Base-by-base conservation (phyloP, 2,888 invertebrate genomes). In the Amphipoea oculea region DNA sequence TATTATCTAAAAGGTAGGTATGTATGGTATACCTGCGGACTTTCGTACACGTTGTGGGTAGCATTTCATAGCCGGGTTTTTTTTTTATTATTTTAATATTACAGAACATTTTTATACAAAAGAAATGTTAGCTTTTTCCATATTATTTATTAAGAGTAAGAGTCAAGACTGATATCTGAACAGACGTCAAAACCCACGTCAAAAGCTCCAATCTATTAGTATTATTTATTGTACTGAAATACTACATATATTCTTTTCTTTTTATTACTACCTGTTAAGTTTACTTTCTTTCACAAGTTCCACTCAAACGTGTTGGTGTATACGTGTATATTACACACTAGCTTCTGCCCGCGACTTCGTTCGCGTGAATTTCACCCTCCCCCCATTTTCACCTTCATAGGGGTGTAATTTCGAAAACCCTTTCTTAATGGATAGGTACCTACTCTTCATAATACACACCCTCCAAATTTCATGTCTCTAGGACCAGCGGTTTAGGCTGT, bases 1-100 rank as follows among this genome's bases (percentile, higher is more conserved):
- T 82, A 87, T 79, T 86, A 87, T 69, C 54, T 62, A 66, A 73
- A 67, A 67, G 17, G 36, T 63, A 17, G 12, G n/a, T 63, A 29
- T 14, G 17, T 14, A 54, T 51, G 29, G 29, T 29, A 54, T 68
- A 57, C 5, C n/a, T 29, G 29, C 3, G n/a, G 17, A 73, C 57
- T 60, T 60, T 23, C 57, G 0, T 60, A 42, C 71, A 67, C 48
- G 3, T 12, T 36, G 45, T 71, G 23, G 42, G 48, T 57, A n/a
- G 42, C 36, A 20, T 1, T 17, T 20, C 29, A 17, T 29, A 20
- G 17, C 17, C 36, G 17, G 14, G 36, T 63, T 76, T 76, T 4
- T 29, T 29, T 29, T 29, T 29, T 29, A 29, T 29, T 17, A 75
- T 17, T 51, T 14, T 63, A 1, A 51, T 62, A 29, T n/a, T 6